A percentile compares a stretch with the other conserved stretches of the same genome.
Conservation (phyloP, 2,888 invertebrate genomes). For the Agonopterix subpropinquella region DNA sequence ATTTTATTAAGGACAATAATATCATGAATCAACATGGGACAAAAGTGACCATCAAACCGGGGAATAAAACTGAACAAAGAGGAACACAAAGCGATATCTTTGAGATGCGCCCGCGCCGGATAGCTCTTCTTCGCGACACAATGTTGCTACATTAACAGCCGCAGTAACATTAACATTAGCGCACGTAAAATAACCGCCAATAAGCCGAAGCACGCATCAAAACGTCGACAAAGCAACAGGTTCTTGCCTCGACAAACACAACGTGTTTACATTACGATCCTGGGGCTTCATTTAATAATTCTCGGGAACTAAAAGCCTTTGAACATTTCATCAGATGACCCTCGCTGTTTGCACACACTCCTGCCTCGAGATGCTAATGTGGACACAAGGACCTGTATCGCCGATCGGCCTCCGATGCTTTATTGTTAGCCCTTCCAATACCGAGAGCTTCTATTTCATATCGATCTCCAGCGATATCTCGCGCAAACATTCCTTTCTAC, state of each 20-base stretch:
- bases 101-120: slow-evolving; percentile 8
- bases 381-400: slow-evolving; percentile 75
- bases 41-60: slow-evolving; percentile 18
- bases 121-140: slow-evolving; percentile 32
- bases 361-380: slow-evolving; percentile 73
- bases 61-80: slow-evolving; percentile 31
- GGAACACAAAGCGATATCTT: slow-evolving; percentile 17
- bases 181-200: slow-evolving; percentile 72
- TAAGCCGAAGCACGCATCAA: slow-evolving; percentile 68
- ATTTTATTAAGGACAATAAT: slow-evolving; percentile 2
- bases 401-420: slow-evolving; percentile 66
- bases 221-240: slow-evolving; percentile 70
- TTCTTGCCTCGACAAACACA: slow-evolving; percentile 67
- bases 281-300: slow-evolving; percentile 75
- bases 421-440: slow-evolving; percentile 64
- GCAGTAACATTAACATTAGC: slow-evolving; percentile 66
- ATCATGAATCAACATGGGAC: slow-evolving; percentile 1
- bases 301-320: slow-evolving; percentile 77
- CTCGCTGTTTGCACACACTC: slow-evolving; percentile 73
- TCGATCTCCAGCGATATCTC: slow-evolving; percentile 55
- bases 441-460: slow-evolving; percentile 61
- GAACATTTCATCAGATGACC: slow-evolving; percentile 77
- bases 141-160: slow-evolving; percentile 59
- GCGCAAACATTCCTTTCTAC: slow-evolving; percentile 40
- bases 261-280: slow-evolving; percentile 73